phyloP scores from a whole-genome alignment of 2,113 vertebrate genomes.

The Lasiurus cinereus region DNA sequence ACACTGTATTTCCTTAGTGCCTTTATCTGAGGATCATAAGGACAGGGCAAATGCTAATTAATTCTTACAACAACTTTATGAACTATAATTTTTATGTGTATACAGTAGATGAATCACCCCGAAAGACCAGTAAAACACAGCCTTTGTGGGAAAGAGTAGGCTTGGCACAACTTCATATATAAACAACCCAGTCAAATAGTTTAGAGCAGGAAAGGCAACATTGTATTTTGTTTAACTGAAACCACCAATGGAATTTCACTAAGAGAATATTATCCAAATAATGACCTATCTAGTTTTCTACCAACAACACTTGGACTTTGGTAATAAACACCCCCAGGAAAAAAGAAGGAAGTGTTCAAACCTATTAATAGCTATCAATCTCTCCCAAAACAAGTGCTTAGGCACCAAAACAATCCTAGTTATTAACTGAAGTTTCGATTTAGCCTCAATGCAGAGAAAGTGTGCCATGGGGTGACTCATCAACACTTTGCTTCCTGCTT shows the following conservation, averaged over 20 bases:
- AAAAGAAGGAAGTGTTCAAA: not conserved
- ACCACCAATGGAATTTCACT: conserved; percentile 33
- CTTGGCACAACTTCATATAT: conserved; percentile 20
- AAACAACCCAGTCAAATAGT: conserved; percentile 49
- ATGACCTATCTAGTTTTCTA: conserved; percentile 36
- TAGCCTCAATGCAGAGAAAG: not conserved
- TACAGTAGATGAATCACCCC: conserved; percentile 73
- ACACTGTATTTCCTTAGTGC: conserved; percentile 49
- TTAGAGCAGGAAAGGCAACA: conserved; percentile 10
- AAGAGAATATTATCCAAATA: conserved; percentile 63
- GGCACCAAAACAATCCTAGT: conserved; percentile 34
- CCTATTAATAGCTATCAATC: conserved; percentile 66
- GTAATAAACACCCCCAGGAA: conserved; percentile 41
- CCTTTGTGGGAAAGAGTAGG: conserved; percentile 46
- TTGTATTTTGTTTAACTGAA: conserved; percentile 57
- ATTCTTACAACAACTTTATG: conserved; percentile 70
- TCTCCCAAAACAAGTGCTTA: not conserved
- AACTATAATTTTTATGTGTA: conserved; percentile 75
- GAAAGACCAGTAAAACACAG: conserved; percentile 61
- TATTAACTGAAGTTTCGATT: conserved; percentile 61
- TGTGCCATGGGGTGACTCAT: conserved; percentile 9
- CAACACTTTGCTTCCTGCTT: not conserved
- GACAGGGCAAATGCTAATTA: conserved; percentile 73
- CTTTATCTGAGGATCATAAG: conserved; percentile 74
- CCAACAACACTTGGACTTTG: conserved; percentile 45